Conservation (phyloP, 2,888 invertebrate genomes). For the Andrena fulva region DNA sequence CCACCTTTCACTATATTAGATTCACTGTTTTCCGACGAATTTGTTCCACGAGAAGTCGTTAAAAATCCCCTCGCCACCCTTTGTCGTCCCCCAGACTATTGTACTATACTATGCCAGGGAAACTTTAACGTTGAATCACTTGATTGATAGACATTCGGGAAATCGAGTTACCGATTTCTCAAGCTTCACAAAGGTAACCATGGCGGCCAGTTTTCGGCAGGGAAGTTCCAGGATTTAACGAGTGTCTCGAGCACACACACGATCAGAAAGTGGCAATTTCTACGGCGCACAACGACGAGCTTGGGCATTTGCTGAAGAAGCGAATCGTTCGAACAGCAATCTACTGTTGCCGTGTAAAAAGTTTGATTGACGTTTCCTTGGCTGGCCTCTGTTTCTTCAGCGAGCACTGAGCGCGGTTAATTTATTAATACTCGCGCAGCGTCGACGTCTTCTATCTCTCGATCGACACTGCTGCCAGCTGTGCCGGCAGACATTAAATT, state of each 20-base stretch:
- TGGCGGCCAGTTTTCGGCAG: background rate
- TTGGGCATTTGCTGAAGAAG: slow-evolving; percentile 5
- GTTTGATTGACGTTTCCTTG: slow-evolving; percentile 35
- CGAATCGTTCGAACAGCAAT: slow-evolving; percentile 7
- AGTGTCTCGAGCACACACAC: background rate
- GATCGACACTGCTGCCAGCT: background rate
- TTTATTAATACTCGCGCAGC: background rate
- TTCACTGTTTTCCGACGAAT: slow-evolving; percentile 50
- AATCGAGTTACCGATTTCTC: slow-evolving; percentile 12
- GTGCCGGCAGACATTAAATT: background rate
- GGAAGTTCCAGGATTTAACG: background rate
- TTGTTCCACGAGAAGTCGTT: slow-evolving; percentile 29
- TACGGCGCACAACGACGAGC: background rate
- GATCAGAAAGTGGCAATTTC: background rate
- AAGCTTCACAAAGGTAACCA: background rate
- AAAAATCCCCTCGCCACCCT: slow-evolving; percentile 29
- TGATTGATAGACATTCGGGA: slow-evolving; percentile 35
- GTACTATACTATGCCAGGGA: slow-evolving; percentile 26
- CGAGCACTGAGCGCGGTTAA: background rate
- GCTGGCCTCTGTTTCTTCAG: slow-evolving; percentile 5
- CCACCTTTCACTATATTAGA: slow-evolving; percentile 44
- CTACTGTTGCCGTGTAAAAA: slow-evolving; percentile 8
- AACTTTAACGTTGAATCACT: slow-evolving; percentile 35
- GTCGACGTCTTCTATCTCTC: background rate
- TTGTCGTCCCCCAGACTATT: slow-evolving; percentile 30